A percentile compares a stretch with the other conserved stretches of the same genome.
Evolutionary conservation across 2,113 vertebrate genomes (phyloP).

Genomic region (Rallus limicola): DNA sequence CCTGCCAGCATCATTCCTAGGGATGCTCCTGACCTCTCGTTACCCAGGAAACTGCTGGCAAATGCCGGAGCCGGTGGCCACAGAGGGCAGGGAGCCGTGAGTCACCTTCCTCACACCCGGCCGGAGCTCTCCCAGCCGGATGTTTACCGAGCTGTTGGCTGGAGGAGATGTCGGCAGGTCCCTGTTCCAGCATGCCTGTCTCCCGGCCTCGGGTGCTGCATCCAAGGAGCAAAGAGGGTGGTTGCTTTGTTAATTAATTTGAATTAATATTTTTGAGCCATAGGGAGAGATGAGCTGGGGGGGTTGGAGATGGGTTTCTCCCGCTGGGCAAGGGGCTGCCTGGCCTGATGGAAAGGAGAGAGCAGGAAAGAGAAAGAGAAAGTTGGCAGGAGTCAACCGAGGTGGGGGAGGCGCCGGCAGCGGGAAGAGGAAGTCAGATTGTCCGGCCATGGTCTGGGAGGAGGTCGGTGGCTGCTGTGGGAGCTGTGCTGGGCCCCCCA

Average conservation of each 20-base stretch:
- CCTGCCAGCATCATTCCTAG: not conserved
- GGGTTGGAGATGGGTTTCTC: not conserved
- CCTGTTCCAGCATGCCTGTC: not conserved
- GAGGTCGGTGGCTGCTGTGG: not conserved
- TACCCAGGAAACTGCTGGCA: conserved; percentile 12
- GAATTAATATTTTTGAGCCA: not conserved
- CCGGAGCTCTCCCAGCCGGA: not conserved
- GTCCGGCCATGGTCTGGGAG: rapidly evolving
- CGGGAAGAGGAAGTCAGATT: not conserved
- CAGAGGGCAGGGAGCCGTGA: not conserved
- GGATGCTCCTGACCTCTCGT: not conserved
- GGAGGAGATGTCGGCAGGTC: not conserved
- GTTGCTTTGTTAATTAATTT: not conserved
- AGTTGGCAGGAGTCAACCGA: not conserved
- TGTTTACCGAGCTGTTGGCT: not conserved
- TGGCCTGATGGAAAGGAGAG: too few relatives aligned
- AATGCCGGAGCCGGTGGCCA: not conserved
- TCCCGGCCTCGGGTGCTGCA: not conserved
- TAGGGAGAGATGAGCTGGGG: rapidly evolving
- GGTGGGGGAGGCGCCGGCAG: not conserved
- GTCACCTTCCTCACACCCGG: not conserved
- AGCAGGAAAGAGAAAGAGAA: conserved; percentile 10
- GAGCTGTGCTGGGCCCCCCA: rapidly evolving
- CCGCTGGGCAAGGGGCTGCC: rapidly evolving
- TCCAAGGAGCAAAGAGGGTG: not conserved